Base-by-base conservation (phyloP, 2,113 vertebrate genomes). In the Vulpes vulpes region DNA sequence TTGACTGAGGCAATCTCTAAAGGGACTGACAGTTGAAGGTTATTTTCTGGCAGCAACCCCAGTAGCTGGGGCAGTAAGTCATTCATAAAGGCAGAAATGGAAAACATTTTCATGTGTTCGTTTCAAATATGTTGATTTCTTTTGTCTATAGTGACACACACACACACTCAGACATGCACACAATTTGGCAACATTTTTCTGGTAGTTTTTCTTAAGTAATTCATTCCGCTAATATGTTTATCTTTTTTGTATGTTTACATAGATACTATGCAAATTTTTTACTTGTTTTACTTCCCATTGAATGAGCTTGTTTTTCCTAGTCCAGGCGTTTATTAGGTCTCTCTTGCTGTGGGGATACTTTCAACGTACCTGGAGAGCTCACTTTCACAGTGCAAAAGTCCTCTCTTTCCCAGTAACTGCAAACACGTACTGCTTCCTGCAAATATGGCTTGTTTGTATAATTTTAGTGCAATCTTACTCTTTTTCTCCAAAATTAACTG, bases 401-500 rank as follows among this genome's bases (percentile, higher is more conserved):
- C 14, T 22, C 19, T 43, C 17, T 62, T 86, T 95, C 55, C 71
- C 19, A 65, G 49, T 51, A 91, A 51, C n/a, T 25, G 23, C n/a
- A 87, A 84, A 38, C 49, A 73, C 19, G 55, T 6, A 71, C 14
- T 53, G 82, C 12, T 95, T 83, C n/a, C 91, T 92, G 19, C 5
- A 91, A 43, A 67, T n/a, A 35, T 55, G 71, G 53, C 27, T 78
- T 65, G 2, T 79, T 95, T 60, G 2, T 79, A 4, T 79, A 30
- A 7, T 27, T 62, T 90, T 64, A 86, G 59, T 57, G 19, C 64
- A 82, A 51, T 69, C 3, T 83, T 3, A 25, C 17, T 69, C 35
- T 30, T 43, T 76, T 89, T 93, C 35, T 90, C 49, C 60, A n/a
- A 74, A 95, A 82, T 90, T 12, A 82, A 38, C 43, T 71, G n/a